Conservation (phyloP, 2,797 vertebrate genomes). For the Tenualosa ilisha region DNA sequence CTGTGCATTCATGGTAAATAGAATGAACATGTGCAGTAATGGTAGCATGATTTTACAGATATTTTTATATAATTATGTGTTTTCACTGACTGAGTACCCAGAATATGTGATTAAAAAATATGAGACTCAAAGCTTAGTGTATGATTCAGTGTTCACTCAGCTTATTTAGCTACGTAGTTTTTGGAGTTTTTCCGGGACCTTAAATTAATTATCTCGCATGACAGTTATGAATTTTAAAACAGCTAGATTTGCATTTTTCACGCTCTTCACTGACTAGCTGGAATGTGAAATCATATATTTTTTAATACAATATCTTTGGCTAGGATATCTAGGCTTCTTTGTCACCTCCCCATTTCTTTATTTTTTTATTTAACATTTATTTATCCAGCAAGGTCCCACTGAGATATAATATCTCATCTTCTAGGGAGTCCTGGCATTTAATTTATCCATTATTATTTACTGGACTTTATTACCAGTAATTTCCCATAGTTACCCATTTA, state of each 20-base stretch:
- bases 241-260: background rate
- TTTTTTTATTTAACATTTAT: too few relatives aligned
- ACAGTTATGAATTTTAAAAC: background rate
- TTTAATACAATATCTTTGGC: constrained; percentile 31
- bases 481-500: background rate
- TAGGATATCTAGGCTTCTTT: too few relatives aligned
- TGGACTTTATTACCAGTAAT: background rate
- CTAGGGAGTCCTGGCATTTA: too few relatives aligned
- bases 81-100: background rate
- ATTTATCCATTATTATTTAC: background rate
- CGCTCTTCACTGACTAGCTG: background rate
- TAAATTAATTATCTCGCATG: background rate
- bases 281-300: constrained; percentile 22
- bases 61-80: background rate
- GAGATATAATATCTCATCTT: too few relatives aligned
- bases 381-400: too few relatives aligned
- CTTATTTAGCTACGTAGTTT: background rate
- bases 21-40: background rate
- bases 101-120: too few relatives aligned
- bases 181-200: background rate
- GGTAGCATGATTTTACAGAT: background rate
- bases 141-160: too few relatives aligned
- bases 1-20: background rate
- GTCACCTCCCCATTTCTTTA: background rate
- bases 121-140: background rate